Percentiles rank a stretch among this genome's conserved stretches.
Evolutionary conservation across 2,113 vertebrate genomes (phyloP).

Genomic region (Hepsetus odoe): DNA sequence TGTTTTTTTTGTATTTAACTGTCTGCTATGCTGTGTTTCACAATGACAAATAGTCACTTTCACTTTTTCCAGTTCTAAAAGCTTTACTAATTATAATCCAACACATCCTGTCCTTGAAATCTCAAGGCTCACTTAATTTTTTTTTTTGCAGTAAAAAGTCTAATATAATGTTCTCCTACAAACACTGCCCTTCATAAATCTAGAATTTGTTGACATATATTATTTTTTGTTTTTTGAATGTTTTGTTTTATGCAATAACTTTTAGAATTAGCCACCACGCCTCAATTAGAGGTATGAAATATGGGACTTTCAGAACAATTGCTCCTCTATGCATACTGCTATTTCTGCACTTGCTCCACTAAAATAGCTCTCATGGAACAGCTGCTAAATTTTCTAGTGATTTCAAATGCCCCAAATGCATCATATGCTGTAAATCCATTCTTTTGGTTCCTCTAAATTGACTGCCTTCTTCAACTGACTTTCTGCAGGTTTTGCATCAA

Average conservation of each 20-base stretch:
- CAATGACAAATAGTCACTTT: too few species aligned
- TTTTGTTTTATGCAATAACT: not conserved
- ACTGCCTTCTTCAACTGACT: slow-evolving; percentile 37
- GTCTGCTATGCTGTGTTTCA: too few species aligned
- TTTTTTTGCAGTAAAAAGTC: not conserved
- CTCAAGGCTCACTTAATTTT: not conserved
- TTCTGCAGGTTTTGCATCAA: slow-evolving; percentile 38
- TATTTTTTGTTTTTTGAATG: too few species aligned
- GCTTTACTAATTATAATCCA: not conserved
- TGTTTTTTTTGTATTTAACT: too few species aligned
- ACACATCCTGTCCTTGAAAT: not conserved
- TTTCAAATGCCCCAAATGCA: not conserved
- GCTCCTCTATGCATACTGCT: not conserved
- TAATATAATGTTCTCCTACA: not conserved
- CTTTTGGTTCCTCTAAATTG: slow-evolving; percentile 24
- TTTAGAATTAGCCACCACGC: not conserved
- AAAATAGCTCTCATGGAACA: slow-evolving; percentile 28
- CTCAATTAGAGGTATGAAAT: too few species aligned
- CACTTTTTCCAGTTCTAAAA: not conserved
- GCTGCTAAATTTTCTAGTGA: slow-evolving; percentile 4
- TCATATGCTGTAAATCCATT: slow-evolving; percentile 25
- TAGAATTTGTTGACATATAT: not conserved
- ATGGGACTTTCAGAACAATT: not conserved
- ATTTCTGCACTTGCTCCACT: not conserved
- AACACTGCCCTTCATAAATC: not conserved